These are phyloP conservation scores for Blastobasis lacticolella DNA, from an alignment of 2,888 invertebrate species.

Conservation along the genomic window DNA sequence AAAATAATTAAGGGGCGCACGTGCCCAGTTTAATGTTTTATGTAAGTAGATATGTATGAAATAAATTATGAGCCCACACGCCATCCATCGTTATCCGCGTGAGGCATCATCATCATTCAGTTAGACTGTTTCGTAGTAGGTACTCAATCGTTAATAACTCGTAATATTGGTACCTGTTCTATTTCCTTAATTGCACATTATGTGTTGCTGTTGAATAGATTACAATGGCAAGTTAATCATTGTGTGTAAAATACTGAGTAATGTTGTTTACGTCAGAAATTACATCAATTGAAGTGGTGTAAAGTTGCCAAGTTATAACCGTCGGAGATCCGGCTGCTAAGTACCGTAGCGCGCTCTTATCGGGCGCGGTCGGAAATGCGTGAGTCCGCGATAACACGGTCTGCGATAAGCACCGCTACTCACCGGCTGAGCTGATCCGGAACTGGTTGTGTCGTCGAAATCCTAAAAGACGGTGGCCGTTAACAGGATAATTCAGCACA, in stretches of 20 bases:
- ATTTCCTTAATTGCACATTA: too few relatives aligned
- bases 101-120: too few relatives aligned
- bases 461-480: slow-evolving; percentile 45
- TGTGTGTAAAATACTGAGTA: too few relatives aligned
- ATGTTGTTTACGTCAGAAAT: too few relatives aligned
- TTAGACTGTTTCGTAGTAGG: too few relatives aligned
- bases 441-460: slow-evolving; percentile 66
- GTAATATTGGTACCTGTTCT: too few relatives aligned
- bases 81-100: too few relatives aligned
- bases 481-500: slow-evolving; percentile 56
- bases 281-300: not conserved
- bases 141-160: too few relatives aligned
- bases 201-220: too few relatives aligned
- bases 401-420: slow-evolving; percentile 71
- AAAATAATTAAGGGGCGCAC: slow-evolving; percentile 22
- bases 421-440: slow-evolving; percentile 72
- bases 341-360: slow-evolving; percentile 52
- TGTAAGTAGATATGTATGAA: too few relatives aligned
- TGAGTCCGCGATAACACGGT: slow-evolving; percentile 68
- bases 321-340: slow-evolving; percentile 19
- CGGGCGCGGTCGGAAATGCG: slow-evolving; percentile 74
- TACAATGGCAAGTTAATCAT: too few relatives aligned
- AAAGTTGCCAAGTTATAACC: not conserved
- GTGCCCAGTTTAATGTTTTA: slow-evolving; percentile 6
- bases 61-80: too few relatives aligned